phyloP scores from a whole-genome alignment of 2,888 invertebrate species.

The Acrobasis repandana region DNA sequence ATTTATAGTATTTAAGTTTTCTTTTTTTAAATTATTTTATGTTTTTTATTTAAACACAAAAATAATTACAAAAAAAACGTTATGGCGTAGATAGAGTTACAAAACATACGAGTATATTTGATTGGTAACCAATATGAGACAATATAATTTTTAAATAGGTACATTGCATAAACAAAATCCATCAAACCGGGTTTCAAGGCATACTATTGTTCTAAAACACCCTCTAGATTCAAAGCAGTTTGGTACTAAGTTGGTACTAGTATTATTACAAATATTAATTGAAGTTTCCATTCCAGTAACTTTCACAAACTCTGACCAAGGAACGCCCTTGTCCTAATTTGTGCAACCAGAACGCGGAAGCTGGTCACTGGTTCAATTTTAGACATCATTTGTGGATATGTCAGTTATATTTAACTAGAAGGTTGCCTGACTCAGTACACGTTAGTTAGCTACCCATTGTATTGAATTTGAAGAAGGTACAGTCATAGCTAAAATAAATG shows the following conservation, averaged over 20 bases:
- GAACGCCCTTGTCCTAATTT: conserved; percentile 12
- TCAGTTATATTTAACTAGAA: conserved; percentile 15
- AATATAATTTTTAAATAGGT: too few species aligned
- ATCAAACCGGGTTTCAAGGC: too few species aligned
- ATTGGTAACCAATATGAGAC: too few species aligned
- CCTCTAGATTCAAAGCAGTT: background rate
- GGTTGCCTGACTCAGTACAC: background rate
- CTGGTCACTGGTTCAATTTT: conserved; percentile 8
- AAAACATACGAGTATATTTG: too few species aligned
- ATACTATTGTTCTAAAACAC: background rate
- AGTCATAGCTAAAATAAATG: too few species aligned
- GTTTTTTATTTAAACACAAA: too few species aligned
- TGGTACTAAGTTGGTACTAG: background rate
- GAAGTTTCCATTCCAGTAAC: background rate
- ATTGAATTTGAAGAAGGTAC: background rate
- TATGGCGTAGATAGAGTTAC: too few species aligned
- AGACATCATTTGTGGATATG: conserved; percentile 14
- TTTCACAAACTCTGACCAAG: background rate
- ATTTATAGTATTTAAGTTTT: too few species aligned
- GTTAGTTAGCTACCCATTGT: background rate
- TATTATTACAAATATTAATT: background rate
- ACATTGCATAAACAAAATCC: too few species aligned
- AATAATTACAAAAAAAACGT: too few species aligned
- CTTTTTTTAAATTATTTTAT: too few species aligned
- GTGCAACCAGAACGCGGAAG: conserved; percentile 14